A percentile compares a stretch with the other conserved stretches of the same genome.
Conservation (phyloP, 1,140 invertebrate species). For the Zaprionus tsacasi region DNA sequence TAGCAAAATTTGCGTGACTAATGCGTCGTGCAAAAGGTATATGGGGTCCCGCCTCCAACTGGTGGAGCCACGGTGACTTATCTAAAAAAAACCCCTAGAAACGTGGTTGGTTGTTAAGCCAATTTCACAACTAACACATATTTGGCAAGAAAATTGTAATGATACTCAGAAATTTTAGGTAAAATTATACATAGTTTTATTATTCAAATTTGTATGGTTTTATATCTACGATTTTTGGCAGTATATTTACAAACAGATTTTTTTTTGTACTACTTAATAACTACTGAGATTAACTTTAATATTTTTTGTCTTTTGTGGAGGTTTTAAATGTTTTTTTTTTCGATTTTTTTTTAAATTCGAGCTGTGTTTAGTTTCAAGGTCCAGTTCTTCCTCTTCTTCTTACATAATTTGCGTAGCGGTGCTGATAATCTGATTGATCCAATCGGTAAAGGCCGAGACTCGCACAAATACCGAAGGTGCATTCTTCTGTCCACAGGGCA, state of each 20-base stretch:
- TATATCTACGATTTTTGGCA: constrained; percentile 39
- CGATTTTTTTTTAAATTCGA: constrained; percentile 57
- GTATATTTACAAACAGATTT: constrained; percentile 30
- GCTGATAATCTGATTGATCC: constrained; percentile 86
- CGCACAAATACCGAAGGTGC: constrained; percentile 90
- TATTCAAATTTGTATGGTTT: constrained; percentile 37
- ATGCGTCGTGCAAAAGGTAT: constrained; percentile 7
- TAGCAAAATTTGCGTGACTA: constrained; percentile 40
- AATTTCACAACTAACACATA: constrained; percentile 43
- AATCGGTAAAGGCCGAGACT: constrained; percentile 87
- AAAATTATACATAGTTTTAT: constrained; percentile 22
- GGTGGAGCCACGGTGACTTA: constrained; percentile 23
- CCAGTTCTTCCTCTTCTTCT: constrained; percentile 4
- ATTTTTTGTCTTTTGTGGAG: constrained; percentile 48
- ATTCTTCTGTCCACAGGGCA: constrained; percentile 85
- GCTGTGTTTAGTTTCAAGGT: constrained; percentile 28
- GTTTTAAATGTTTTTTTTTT: constrained; percentile 45
- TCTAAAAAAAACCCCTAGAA: constrained; percentile 22
- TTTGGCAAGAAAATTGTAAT: constrained; percentile 13
- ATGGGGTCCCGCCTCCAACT: neutral
- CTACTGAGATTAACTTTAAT: constrained; percentile 65
- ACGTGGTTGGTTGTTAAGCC: constrained; percentile 1
- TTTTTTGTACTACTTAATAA: constrained; percentile 41
- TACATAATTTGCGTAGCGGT: constrained; percentile 69
- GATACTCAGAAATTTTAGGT: constrained; percentile 2